A percentile compares a stretch with the other conserved stretches of the same genome.
These are phyloP conservation scores for Lepidochitona cinerea DNA, from an alignment of 2,888 invertebrate genomes.

Conservation along the genomic window DNA sequence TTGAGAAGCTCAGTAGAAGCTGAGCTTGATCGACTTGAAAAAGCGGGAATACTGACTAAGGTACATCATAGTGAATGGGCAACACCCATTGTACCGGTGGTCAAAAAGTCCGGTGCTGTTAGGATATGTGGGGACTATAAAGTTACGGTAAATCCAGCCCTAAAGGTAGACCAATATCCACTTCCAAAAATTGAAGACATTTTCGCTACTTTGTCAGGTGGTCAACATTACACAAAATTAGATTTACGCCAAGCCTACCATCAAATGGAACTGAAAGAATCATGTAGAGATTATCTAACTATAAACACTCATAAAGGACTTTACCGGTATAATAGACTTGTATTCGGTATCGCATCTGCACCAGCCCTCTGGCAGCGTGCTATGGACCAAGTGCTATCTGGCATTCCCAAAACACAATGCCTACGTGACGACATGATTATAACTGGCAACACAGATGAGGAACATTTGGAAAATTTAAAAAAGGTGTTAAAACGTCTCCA, in stretches of 20 bases:
- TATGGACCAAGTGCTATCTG: constrained; percentile 29
- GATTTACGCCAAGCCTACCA: constrained; percentile 37
- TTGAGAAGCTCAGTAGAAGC: constrained; percentile 21
- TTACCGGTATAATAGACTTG: constrained; percentile 30
- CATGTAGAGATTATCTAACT: too few species aligned
- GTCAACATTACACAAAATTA: constrained; percentile 26
- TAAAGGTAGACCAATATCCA: too few species aligned
- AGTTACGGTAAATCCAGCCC: constrained; percentile 30
- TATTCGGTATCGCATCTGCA: constrained; percentile 32
- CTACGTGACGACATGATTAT: constrained; percentile 27
- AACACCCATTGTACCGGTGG: constrained; percentile 43
- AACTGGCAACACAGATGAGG: not conserved
- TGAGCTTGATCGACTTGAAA: constrained; percentile 18
- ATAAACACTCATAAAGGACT: constrained; percentile 24
- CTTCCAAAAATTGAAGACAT: constrained; percentile 23
- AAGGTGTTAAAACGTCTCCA: constrained; percentile 1
- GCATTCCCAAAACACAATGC: constrained; percentile 10
- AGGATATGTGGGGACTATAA: constrained; percentile 30
- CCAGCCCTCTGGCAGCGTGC: constrained; percentile 27
- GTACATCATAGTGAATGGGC: constrained; percentile 39
- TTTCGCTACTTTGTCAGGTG: not conserved
- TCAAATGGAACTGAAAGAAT: constrained; percentile 30
- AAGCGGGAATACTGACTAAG: constrained; percentile 19
- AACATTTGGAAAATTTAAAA: not conserved
- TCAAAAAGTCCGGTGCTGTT: constrained; percentile 33